phyloP scores from a whole-genome alignment of 2,888 invertebrate genomes.

The Tribolium freemani region DNA sequence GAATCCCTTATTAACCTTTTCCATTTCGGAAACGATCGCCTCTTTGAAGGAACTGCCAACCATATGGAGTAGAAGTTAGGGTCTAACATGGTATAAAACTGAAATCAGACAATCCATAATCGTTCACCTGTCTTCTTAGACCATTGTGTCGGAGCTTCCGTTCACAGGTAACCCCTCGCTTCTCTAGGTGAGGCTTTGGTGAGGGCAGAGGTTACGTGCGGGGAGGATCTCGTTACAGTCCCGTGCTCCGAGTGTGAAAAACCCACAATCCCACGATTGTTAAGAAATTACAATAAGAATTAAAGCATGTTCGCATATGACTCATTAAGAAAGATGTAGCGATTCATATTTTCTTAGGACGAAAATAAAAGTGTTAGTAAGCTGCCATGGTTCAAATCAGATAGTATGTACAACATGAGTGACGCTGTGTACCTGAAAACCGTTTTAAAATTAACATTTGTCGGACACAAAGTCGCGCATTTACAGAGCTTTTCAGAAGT shows the following conservation, averaged over 20 bases:
- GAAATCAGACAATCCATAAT: constrained; percentile 51
- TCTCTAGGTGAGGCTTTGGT: constrained; percentile 30
- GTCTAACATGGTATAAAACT: constrained; percentile 30
- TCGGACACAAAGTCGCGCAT: constrained; percentile 27
- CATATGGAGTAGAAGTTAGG: constrained; percentile 7
- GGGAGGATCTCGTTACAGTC: constrained; percentile 57
- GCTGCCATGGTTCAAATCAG: background rate
- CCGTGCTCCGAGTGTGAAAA: constrained; percentile 61
- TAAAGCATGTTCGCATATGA: constrained; percentile 35
- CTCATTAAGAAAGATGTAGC: constrained; percentile 24
- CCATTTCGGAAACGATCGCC: constrained; percentile 8
- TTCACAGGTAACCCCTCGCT: constrained; percentile 57
- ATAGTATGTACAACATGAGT: constrained; percentile 2
- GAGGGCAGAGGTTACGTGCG: constrained; percentile 60
- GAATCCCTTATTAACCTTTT: constrained; percentile 36
- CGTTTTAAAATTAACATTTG: constrained; percentile 31
- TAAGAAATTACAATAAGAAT: constrained; percentile 45
- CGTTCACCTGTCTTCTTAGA: constrained; percentile 62
- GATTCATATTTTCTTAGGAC: background rate
- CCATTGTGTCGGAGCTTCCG: constrained; percentile 60
- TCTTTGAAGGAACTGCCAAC: constrained; percentile 1
- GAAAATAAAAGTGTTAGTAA: background rate
- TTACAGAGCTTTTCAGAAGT: constrained; percentile 29
- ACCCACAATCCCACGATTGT: constrained; percentile 58
- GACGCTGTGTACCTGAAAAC: constrained; percentile 7